Base-by-base conservation (phyloP, 2,888 invertebrate genomes). In the Adineta ricciae region DNA sequence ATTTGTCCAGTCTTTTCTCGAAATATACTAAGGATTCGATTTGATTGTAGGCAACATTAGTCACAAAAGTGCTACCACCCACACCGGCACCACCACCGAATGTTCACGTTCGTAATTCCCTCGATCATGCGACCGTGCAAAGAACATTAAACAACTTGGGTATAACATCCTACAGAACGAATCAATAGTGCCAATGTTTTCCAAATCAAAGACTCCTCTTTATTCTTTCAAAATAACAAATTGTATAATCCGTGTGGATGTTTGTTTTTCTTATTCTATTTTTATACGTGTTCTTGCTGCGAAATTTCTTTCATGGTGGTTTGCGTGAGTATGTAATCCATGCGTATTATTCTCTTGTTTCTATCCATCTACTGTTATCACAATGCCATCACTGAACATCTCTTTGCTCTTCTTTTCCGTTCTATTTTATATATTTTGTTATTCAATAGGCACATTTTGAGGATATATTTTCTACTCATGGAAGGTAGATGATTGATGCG, bases 281-380 rank as follows among this genome's bases (percentile, higher is more conserved):
- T 78, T 78, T 78, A 9, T 78, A 38, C 41, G 9, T 32, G 32
- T 14, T 64, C 64, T 24, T 19, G 38, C 32, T n/a, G 1, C 3
- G 8, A 78, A n/a, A n/a, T 41, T 7, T 78, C 8, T 78, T 41
- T 24, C 24, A 38, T 41, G 78, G 78, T 78, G 78, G 78, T n/a
- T 41, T 41, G 78, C 41, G 78, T n/a, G 78, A 78, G 78, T 78
- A 78, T 78, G 78, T n/a, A 64, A 64, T 64, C 64, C 27, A 64
- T 64, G 32, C 32, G 32, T 64, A 27, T 32, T 64, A n/a, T 27
- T 32, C 32, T 54, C n/a, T 2, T 64, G 2, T 64, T n/a, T 64
- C 32, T 32, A 32, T 27, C 4, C 32, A 32, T 64, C 16, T 27
- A 64, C 4, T 64, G 32, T 32, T 27, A 64, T 64, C 32, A 19